Evolutionary conservation across 2,797 vertebrate species (phyloP).

Genomic region (Craterocephalus amniculus): DNA sequence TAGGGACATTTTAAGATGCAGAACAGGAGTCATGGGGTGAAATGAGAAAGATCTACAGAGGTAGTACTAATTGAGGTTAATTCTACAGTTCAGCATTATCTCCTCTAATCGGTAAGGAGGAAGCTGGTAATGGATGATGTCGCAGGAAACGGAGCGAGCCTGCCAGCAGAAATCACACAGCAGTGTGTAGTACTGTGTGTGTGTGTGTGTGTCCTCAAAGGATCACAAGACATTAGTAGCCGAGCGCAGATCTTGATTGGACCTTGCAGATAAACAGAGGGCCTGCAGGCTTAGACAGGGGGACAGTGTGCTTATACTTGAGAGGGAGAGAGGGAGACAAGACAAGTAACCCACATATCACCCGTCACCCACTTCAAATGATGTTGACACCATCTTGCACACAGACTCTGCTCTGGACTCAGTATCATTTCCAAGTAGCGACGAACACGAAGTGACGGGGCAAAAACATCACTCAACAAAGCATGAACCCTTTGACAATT

Average conservation of each 20-base stretch:
- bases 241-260: constrained; percentile 60
- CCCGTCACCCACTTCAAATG: constrained; percentile 46
- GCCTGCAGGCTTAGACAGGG: constrained; percentile 21
- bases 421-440: constrained; percentile 46
- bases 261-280: constrained; percentile 64
- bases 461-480: constrained; percentile 31
- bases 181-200: constrained; percentile 23
- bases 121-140: constrained; percentile 66
- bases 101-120: constrained; percentile 58
- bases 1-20: constrained; percentile 40
- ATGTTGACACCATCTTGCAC: constrained; percentile 36
- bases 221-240: constrained; percentile 77
- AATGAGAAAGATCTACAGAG: constrained; percentile 60
- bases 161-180: constrained; percentile 56
- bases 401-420: constrained; percentile 35
- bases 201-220: constrained; percentile 72
- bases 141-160: constrained; percentile 47
- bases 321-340: constrained; percentile 24
- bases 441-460: constrained; percentile 32
- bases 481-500: constrained; percentile 29
- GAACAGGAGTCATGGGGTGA: constrained; percentile 51
- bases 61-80: constrained; percentile 74
- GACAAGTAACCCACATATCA: constrained; percentile 35
- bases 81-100: constrained; percentile 72
- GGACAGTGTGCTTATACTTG: constrained; percentile 8